Base-by-base conservation (phyloP, 2,888 invertebrate genomes). In the Brachycybe producta region DNA sequence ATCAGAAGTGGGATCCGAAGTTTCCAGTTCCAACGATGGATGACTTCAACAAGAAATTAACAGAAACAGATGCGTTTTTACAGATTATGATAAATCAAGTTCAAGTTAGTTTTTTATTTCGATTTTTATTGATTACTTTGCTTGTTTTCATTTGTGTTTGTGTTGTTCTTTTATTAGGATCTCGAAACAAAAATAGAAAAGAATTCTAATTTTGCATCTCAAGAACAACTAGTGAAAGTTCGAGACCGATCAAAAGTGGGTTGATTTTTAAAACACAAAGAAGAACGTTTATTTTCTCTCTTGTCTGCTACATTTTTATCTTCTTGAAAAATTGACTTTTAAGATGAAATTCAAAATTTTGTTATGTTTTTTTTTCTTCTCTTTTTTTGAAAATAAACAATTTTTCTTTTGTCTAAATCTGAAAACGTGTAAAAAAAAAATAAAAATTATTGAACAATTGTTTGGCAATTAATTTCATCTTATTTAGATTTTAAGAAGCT, bases 61-160 rank as follows among this genome's bases (percentile, higher is more conserved):
- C 86, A 0, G 95, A 97, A 71, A 91, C 95, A 0, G 95, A 97
- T 71, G 87, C 87, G 19, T 95, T 94, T 69, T 76, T 97, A 52
- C 92, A 94, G 72, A 75, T 95, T 56, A 80, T 97, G 73, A 95
- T 97, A 57, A 88, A 91, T 61, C 87, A 94, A 68, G 83, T 86
- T 47, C 78, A 80, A 68, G 82, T 68, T 52, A 56, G 54, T 45
- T 21, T 26, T 40, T 44, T 11, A 17, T 5, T 40, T 7, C 8
- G 5, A 41, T 19, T 24, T 19, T 41, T 41, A 5, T 5, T n/a
- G n/a, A 13, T 19, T 41, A 19, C 11, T 21, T 17, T 13, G 34
- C 17, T 45, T 0, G 19, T 27, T 27, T 39, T 36, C 17, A 21
- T 13, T 5, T 0, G n/a, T 23, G 24, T 34, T 7, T n/a, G n/a